Conservation (phyloP, 2,888 invertebrate genomes). For the Perizoma flavofasciatum region DNA sequence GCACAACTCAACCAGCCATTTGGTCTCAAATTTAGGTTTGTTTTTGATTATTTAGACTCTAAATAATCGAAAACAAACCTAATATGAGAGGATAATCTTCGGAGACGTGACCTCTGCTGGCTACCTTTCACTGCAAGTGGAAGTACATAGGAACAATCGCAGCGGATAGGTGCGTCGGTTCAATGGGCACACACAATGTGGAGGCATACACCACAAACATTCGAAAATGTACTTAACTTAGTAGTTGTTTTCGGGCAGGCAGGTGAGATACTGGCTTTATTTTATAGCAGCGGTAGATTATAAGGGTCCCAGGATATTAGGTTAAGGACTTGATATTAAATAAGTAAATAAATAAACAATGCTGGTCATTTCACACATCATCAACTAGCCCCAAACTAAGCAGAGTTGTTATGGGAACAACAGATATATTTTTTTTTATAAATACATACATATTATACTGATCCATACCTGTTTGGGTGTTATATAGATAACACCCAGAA, state of each 20-base stretch:
- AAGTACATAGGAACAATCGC: conserved; percentile 34
- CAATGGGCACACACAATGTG: conserved; percentile 40
- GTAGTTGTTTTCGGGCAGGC: conserved; percentile 14
- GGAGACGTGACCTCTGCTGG: conserved; percentile 36
- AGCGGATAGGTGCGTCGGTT: conserved; percentile 33
- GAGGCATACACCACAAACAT: conserved; percentile 18
- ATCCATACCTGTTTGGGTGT: too few relatives aligned
- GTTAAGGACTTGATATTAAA: too few relatives aligned
- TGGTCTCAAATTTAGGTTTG: too few relatives aligned
- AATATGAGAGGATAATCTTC: conserved; percentile 28
- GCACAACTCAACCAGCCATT: too few relatives aligned
- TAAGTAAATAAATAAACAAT: too few relatives aligned
- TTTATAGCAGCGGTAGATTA: neutral
- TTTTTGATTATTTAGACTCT: neutral
- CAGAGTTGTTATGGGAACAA: too few relatives aligned
- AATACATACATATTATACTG: too few relatives aligned
- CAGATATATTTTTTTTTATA: too few relatives aligned
- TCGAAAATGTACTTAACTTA: conserved; percentile 5
- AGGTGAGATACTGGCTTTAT: conserved; percentile 2
- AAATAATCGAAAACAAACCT: conserved; percentile 20
- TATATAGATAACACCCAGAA: too few relatives aligned
- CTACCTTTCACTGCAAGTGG: conserved; percentile 42
- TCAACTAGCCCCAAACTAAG: too few relatives aligned
- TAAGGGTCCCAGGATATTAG: too few relatives aligned
- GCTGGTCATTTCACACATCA: too few relatives aligned